Evolutionary conservation across 1,140 invertebrate species (phyloP), one percentile per base, ranked within the genome.

Genomic region (Lasioglossum albipes): DNA sequence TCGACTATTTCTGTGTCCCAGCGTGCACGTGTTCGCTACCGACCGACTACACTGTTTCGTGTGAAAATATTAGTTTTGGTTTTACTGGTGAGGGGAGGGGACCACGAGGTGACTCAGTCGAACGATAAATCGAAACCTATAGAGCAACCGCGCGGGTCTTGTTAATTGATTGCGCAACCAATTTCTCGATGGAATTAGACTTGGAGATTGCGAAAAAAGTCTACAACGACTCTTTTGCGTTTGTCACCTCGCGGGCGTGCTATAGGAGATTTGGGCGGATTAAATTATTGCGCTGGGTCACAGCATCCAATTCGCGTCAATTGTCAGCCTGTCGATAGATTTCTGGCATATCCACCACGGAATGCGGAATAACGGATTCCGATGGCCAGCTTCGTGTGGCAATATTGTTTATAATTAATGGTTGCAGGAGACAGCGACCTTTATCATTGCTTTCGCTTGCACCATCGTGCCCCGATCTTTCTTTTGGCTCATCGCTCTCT

Each of bases 401-500:
- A 16, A 52, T 18, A 41, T 22, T 12, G 41, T 49, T 70, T 41
- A 22, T 22, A 59, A 66, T 74, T 74, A 72, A 71, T n/a, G 27
- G 16, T 16, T 20, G 10, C 36, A 20, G 22, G 16, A 20, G 41
- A 16, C 7, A 62, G 0, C 65, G 54, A 82, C 66, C 79, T 85
- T 79, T 82, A 52, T 59, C 41, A 54, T 49, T 71, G 65, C 70
- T 78, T 82, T 71, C 54, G 57, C 64, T 85, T 73, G 31, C 79
- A 27, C 49, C 9, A 49, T 3, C 45, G 9, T 3, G 2, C 2
- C 3, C 45, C 45, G 10, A 13, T 12, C 45, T 13, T 49, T 13
- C 1, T 49, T 49, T 12, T 13, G 45, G 45, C 10, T 49, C 9
- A 12, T 13, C 9, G 45, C 10, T 13, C 13, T 13, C 10, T 49